Evolutionary conservation across 2,888 invertebrate genomes (phyloP).

Genomic region (Scaptomyza caliginosa): DNA sequence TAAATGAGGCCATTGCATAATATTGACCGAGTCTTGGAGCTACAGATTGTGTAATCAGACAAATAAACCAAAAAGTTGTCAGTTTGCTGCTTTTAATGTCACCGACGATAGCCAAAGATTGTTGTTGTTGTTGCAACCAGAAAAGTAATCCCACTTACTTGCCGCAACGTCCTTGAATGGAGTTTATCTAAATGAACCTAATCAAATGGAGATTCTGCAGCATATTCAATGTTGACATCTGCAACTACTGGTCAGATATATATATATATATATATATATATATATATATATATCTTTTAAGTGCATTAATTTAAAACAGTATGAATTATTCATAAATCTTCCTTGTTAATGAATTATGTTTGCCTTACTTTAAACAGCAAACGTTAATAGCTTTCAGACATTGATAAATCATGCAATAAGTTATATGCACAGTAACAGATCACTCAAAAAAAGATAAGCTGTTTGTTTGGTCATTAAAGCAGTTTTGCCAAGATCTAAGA

Average conservation of each 20-base stretch:
- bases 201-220: conserved; percentile 31
- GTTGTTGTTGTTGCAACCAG: conserved; percentile 32
- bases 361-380: conserved; percentile 1
- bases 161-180: conserved; percentile 38
- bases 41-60: conserved; percentile 63
- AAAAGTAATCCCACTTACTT: conserved; percentile 45
- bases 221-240: conserved; percentile 18
- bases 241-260: background rate
- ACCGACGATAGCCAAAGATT: conserved; percentile 27
- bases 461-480: background rate
- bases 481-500: background rate
- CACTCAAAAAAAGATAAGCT: background rate
- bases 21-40: conserved; percentile 62
- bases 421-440: no score
- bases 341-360: background rate
- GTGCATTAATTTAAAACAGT: conserved; percentile 5
- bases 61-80: conserved; percentile 56
- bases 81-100: conserved; percentile 56
- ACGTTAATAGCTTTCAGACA: background rate
- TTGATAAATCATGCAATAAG: background rate
- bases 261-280: conserved; percentile 1
- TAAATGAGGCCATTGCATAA: conserved; percentile 74
- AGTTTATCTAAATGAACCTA: conserved; percentile 1
- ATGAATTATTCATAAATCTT: conserved; percentile 53
- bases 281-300: conserved; percentile 4